Percentiles rank a stretch among this genome's conserved stretches.
phyloP scores from a whole-genome alignment of 2,113 vertebrate genomes.

The Tylochromis polylepis region DNA sequence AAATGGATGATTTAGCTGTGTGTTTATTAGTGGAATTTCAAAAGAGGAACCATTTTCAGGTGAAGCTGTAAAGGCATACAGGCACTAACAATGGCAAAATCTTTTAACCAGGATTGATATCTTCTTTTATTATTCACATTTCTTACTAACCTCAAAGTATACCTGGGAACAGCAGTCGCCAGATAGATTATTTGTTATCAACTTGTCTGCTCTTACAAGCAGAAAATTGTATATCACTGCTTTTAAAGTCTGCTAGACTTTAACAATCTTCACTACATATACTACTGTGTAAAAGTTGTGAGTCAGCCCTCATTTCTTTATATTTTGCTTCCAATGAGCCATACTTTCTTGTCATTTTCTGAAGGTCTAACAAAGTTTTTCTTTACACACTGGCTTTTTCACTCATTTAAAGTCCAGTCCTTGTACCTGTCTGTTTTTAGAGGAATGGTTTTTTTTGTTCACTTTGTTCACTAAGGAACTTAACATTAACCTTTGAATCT shows the following conservation, averaged over 20 bases:
- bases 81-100: not conserved
- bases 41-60: not conserved
- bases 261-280: not conserved
- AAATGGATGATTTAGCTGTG: slow-evolving; percentile 40
- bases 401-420: not conserved
- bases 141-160: not conserved
- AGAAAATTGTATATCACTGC: not conserved
- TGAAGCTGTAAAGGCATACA: not conserved
- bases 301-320: not conserved
- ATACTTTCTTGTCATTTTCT: not conserved
- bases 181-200: not conserved
- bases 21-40: not conserved
- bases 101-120: not conserved
- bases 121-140: not conserved
- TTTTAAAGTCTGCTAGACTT: not conserved
- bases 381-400: not conserved
- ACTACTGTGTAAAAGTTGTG: not conserved
- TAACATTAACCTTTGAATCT: not conserved
- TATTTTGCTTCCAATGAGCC: not conserved
- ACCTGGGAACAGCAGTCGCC: not conserved
- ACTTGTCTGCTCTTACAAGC: not conserved
- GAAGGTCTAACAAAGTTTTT: not conserved
- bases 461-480: not conserved
- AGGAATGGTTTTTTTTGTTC: not conserved
- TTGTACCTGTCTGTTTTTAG: not conserved